A percentile compares a stretch with the other conserved stretches of the same genome.
These are phyloP conservation scores for Austrolebias charrua DNA, from an alignment of 2,797 vertebrate species.

Conservation along the genomic window DNA sequence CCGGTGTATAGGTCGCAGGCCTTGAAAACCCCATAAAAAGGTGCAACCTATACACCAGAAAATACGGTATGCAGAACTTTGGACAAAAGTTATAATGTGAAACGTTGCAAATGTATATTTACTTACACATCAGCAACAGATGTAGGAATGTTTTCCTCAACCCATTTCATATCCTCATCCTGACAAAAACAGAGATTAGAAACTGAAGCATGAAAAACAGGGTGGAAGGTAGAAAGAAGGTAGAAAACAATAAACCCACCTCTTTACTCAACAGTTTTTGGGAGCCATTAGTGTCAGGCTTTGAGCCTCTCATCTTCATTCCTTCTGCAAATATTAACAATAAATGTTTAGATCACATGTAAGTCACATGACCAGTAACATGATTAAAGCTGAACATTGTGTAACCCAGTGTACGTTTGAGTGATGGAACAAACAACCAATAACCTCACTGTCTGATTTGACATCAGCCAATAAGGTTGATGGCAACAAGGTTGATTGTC, in stretches of 20 bases:
- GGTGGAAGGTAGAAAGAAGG: neutral
- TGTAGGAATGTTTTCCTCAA: constrained; percentile 94
- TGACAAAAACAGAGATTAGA: constrained; percentile 53
- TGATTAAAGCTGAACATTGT: neutral
- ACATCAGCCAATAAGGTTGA: no score
- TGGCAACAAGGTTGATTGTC: no score
- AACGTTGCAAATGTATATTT: no score
- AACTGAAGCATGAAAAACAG: neutral
- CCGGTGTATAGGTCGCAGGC: no score
- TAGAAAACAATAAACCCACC: constrained; percentile 71
- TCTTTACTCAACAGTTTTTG: constrained; percentile 87
- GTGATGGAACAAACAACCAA: neutral
- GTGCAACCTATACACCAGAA: no score
- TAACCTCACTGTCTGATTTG: neutral
- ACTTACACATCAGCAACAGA: constrained; percentile 94
- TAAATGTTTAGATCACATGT: neutral
- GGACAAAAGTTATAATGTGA: neutral
- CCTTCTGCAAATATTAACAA: constrained; percentile 79
- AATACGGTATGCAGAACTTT: neutral
- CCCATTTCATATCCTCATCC: constrained; percentile 97
- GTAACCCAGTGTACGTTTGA: no score
- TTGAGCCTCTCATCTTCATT: constrained; percentile 96
- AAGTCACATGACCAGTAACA: neutral
- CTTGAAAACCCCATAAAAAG: no score
- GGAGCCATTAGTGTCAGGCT: constrained; percentile 89